phyloP scores from a whole-genome alignment of 2,888 invertebrate species.

The Volucella zonaria region DNA sequence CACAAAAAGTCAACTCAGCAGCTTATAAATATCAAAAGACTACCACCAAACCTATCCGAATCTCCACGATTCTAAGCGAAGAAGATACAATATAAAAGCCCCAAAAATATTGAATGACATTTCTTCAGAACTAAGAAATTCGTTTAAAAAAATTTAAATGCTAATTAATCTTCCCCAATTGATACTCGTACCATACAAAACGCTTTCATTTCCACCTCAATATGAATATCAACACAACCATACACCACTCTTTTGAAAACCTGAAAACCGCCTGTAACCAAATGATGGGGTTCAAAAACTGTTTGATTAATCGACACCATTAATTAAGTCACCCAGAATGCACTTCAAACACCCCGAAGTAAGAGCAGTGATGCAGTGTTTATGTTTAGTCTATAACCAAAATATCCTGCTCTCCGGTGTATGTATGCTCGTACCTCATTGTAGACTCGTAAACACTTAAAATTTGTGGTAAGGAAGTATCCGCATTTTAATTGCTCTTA shows the following conservation, averaged over 20 bases:
- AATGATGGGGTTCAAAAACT: constrained; percentile 30
- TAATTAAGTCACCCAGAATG: constrained; percentile 63
- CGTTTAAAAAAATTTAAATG: too few species aligned
- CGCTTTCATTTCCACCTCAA: neutral
- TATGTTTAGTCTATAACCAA: constrained; percentile 66
- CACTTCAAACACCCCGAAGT: constrained; percentile 49
- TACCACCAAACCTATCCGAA: too few species aligned
- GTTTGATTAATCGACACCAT: constrained; percentile 67
- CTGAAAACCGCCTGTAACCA: constrained; percentile 1
- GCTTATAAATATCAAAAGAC: too few species aligned
- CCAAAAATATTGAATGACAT: too few species aligned
- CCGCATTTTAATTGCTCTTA: constrained; percentile 52
- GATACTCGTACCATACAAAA: neutral
- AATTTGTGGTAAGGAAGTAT: constrained; percentile 54
- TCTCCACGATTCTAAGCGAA: too few species aligned
- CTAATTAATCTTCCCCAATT: constrained; percentile 13
- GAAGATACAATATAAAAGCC: too few species aligned
- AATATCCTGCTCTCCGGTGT: constrained; percentile 37
- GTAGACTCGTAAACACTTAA: constrained; percentile 42
- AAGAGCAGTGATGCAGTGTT: constrained; percentile 55
- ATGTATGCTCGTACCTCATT: too few species aligned
- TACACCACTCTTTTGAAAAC: neutral
- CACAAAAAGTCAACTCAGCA: too few species aligned
- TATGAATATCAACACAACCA: constrained; percentile 3
- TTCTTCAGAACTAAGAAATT: too few species aligned